Base-by-base conservation (phyloP, 23 tunicate genomes). In the Ascidia mentula region DNA sequence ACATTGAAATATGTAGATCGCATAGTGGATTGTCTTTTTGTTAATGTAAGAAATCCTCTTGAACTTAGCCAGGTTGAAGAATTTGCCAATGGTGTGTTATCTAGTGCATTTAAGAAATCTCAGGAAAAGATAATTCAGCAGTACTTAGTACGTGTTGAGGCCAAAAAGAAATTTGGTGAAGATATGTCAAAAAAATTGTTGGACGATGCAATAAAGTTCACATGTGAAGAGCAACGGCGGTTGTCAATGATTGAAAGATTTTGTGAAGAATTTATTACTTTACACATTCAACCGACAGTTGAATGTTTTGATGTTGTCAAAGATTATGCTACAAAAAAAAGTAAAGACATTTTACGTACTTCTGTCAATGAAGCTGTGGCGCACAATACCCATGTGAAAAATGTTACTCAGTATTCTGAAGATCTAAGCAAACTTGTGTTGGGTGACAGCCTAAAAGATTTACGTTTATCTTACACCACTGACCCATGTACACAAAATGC, bases 321-420 rank as follows among this genome's bases (percentile, higher is more conserved):
- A 20, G 65, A 3, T 28, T 53, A 53, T 28, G 1, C 65, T 20
- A 26, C 22, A 28, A 20, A 26, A 5, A 9, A 5, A 28, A 20
- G 28, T 9, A 28, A 6, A 5, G 13, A 53, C 22, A 6, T 53
- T 53, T 5, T 53, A 53, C 65, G 65, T 53, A 53, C 65, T 53
- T 53, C 65, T 28, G 24, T 53, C 28, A 26, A 53, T 53, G 65
- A 53, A 53, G 65, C 65, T 53, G 65, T 53, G 65, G 24, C 65
- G 24, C 65, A 53, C 65, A 53, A 20, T 26, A 9, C 24, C 24
- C 24, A 5, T 53, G 24, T 28, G 2, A 53, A 53, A 9, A 53
- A 53, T 9, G 13, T 53, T 53, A 20, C 65, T 3, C 22, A 53
- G 28, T 53, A 5, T 53, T 6, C 65, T 3, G 65, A 53, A 28